Base-by-base conservation (phyloP, 2,113 vertebrate genomes). In the Rhynchopsitta pachyrhyncha region DNA sequence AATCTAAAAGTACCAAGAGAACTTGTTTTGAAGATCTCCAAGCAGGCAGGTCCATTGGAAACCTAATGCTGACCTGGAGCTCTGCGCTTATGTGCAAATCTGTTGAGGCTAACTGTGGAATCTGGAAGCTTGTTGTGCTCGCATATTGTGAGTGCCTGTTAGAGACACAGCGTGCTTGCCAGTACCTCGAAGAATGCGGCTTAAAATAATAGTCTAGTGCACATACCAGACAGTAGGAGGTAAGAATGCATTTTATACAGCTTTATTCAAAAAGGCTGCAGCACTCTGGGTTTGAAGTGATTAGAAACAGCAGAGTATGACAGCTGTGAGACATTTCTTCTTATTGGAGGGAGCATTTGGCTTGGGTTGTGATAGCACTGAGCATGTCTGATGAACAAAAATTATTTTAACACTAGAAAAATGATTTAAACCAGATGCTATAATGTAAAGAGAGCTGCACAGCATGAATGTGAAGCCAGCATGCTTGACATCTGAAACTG, bases 171-270 rank as follows among this genome's bases (percentile, higher is more conserved):
- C 13, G 4, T 20, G 66, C 93, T 89, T 92, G 83, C 91, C 77
- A 93, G 22, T 78, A 91, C 67, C 47, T 83, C 80, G 50, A 94
- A 89, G 88, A 97, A 95, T 79, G 84, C 91, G 85, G 86, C 84
- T 93, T 95, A 95, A 89, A 93, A 95, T 86, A 96, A 95, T 27
- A 95, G 42, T 52, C 64, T 42, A 94, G 89, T 76, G 52, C 52
- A 44, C 94, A 92, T 95, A 91, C 86, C 91, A 93, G 94, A 93
- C 86, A 76, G 70, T 17, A 95, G 77, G 89, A 93, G 86, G 64
- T 70, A 93, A 84, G 86, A 91, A 78, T 41, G 74, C 49, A 17
- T 91, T 95, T 87, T 87, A 82, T 60, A 68, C 62, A 79, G 77
- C 77, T 79, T 80, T 95, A 57, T 59, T 91, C 44, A 84, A 92